phyloP scores from a whole-genome alignment of 2,113 vertebrate genomes.

The Nibea albiflora region DNA sequence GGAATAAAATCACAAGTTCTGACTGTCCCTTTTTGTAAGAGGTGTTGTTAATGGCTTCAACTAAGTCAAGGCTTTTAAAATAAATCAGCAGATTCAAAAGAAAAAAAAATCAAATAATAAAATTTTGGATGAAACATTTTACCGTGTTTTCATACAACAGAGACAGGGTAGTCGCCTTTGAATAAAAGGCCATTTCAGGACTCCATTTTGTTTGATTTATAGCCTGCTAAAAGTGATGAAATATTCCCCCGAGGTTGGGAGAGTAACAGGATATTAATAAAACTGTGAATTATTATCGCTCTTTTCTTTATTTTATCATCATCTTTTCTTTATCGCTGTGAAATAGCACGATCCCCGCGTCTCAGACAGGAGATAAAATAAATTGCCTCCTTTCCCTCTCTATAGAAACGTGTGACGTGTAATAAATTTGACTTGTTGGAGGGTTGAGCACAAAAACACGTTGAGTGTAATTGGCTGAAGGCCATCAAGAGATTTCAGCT shows the following conservation, averaged over 20 bases:
- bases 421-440: conserved; percentile 43
- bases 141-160: neutral
- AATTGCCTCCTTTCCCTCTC: conserved; percentile 44
- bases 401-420: conserved; percentile 19
- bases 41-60: neutral
- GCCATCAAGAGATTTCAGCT: conserved; percentile 19
- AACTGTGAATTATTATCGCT: conserved; percentile 60
- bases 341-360: conserved; percentile 40
- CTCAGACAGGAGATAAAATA: conserved; percentile 45
- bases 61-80: neutral
- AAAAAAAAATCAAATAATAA: neutral
- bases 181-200: conserved; percentile 44
- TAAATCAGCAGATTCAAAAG: neutral
- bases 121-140: neutral
- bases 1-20: too few species aligned
- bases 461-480: conserved; percentile 3
- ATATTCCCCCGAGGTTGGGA: conserved; percentile 51
- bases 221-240: conserved; percentile 47
- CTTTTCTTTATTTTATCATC: conserved; percentile 57
- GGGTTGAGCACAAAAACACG: neutral
- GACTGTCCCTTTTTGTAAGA: neutral
- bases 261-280: conserved; percentile 69
- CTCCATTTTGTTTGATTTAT: conserved; percentile 25
- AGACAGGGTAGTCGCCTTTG: neutral
- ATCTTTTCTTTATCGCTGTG: conserved; percentile 51